Evolutionary conservation across 1,140 invertebrate genomes (phyloP).

Genomic region (Drosophila insularis): DNA sequence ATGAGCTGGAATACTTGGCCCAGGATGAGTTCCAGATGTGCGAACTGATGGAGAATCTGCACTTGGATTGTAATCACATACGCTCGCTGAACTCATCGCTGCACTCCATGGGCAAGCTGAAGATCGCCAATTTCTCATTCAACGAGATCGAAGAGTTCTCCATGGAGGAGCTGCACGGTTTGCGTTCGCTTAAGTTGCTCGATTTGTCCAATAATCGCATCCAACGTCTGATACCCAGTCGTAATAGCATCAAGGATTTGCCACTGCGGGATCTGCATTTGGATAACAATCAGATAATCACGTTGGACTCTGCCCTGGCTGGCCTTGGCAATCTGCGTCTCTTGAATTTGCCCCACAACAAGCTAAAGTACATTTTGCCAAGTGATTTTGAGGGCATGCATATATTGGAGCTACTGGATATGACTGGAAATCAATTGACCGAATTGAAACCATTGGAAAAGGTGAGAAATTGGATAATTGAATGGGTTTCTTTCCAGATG

Average conservation of each 20-base stretch:
- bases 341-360: constrained; percentile 89
- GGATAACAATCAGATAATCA: constrained; percentile 88
- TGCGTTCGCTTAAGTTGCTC: constrained; percentile 86
- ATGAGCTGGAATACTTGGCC: constrained; percentile 88
- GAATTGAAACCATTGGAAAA: constrained; percentile 91
- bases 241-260: constrained; percentile 89
- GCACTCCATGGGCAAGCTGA: constrained; percentile 86
- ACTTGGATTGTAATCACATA: constrained; percentile 88
- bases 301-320: constrained; percentile 88
- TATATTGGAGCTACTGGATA: constrained; percentile 87
- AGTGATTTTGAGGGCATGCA: constrained; percentile 90
- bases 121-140: constrained; percentile 88
- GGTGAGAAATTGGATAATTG: constrained; percentile 83
- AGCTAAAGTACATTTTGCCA: constrained; percentile 87
- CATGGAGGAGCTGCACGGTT: constrained; percentile 88
- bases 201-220: constrained; percentile 91
- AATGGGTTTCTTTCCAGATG: not conserved
- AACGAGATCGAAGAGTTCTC: constrained; percentile 90
- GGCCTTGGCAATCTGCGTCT: constrained; percentile 88
- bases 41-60: constrained; percentile 86
- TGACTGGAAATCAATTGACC: constrained; percentile 89
- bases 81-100: constrained; percentile 88
- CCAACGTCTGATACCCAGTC: constrained; percentile 85
- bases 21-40: constrained; percentile 89
- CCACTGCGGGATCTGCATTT: constrained; percentile 88